phyloP scores from a whole-genome alignment of 1,140 invertebrate genomes.

The Bombyx mandarina region DNA sequence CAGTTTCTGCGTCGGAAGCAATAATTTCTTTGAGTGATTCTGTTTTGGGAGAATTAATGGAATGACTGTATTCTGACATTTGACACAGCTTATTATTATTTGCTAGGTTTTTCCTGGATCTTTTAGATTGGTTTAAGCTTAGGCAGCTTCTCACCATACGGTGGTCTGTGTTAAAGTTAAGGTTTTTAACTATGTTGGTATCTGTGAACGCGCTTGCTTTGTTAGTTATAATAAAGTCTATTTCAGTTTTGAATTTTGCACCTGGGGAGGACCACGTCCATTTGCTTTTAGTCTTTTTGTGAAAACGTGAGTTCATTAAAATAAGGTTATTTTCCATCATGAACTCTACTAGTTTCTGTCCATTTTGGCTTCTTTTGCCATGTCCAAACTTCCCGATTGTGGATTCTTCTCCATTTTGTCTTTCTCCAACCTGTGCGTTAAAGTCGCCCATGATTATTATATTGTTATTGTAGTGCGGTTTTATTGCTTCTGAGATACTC shows the following conservation, averaged over 20 bases:
- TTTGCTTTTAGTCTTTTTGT: conserved; percentile 7
- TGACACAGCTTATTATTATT: background rate
- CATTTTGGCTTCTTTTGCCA: conserved; percentile 23
- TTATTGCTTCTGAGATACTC: conserved; percentile 10
- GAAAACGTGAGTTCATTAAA: conserved; percentile 3
- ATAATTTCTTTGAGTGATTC: conserved; percentile 4
- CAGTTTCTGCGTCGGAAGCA: conserved; percentile 8
- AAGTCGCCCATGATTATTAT: conserved; percentile 21
- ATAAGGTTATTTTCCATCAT: conserved; percentile 5
- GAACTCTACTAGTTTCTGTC: conserved; percentile 1
- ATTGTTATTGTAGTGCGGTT: conserved; percentile 11
- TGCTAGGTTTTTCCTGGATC: conserved; percentile 12
- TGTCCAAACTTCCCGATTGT: conserved; percentile 15
- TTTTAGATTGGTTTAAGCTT: conserved; percentile 10
- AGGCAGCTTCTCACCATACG: conserved; percentile 18
- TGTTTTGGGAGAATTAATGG: conserved; percentile 1
- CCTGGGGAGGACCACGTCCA: conserved; percentile 7
- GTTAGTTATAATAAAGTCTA: conserved; percentile 16
- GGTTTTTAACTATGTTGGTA: conserved; percentile 4
- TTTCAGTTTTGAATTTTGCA: background rate
- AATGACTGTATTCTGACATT: conserved; percentile 1
- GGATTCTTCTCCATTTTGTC: conserved; percentile 11
- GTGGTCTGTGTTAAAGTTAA: conserved; percentile 18
- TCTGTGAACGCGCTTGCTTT: conserved; percentile 12
- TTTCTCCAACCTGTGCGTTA: conserved; percentile 15